Evolutionary conservation across 2,113 vertebrate genomes (phyloP).

Genomic region (Dendrocopos noguchii): DNA sequence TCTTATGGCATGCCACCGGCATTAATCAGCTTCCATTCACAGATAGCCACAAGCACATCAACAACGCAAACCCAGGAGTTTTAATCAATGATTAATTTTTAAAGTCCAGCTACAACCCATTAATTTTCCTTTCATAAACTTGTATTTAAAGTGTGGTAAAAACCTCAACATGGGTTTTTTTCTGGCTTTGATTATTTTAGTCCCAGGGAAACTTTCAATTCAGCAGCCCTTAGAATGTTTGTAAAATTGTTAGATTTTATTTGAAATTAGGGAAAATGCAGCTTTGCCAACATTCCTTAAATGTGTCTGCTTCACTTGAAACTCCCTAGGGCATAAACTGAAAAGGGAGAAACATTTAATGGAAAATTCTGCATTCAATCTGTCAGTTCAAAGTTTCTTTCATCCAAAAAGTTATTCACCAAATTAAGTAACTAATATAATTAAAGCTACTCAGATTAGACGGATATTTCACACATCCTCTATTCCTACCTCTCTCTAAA

Average conservation of each 20-base stretch:
- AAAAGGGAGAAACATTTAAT: neutral
- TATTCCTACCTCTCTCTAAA: neutral
- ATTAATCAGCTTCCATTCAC: neutral
- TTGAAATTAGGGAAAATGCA: neutral
- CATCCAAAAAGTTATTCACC: neutral
- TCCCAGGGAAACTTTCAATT: neutral
- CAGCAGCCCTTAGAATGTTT: neutral
- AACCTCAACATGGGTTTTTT: neutral
- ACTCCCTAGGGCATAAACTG: neutral
- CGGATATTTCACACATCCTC: neutral
- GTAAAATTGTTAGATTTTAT: neutral
- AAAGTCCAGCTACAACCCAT: neutral
- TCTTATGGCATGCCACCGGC: neutral
- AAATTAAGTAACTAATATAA: neutral
- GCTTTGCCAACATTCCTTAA: neutral
- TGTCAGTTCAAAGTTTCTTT: neutral
- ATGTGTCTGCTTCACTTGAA: neutral
- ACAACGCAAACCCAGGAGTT: neutral
- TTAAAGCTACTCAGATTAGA: neutral
- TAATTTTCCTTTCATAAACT: neutral
- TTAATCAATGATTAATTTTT: neutral
- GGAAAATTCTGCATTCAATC: neutral
- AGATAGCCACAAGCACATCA: neutral
- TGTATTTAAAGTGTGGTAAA: neutral
- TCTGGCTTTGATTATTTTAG: neutral